Base-by-base conservation (phyloP, 2,113 vertebrate species). In the Motacilla alba region DNA sequence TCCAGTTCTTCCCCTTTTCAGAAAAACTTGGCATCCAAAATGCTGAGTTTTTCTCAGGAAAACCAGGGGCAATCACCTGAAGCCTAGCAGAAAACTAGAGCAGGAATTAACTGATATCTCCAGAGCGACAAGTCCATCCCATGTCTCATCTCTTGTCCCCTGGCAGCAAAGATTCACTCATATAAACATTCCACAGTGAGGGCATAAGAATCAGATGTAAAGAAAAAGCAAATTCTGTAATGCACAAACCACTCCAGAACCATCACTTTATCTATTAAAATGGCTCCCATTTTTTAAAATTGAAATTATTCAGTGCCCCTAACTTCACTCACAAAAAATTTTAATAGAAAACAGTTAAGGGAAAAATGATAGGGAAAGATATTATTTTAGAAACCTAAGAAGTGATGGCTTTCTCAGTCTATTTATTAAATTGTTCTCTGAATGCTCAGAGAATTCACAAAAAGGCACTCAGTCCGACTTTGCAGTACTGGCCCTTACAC, bases 361-460 rank as follows among this genome's bases (percentile, higher is more conserved):
- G 75, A 89, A 95, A 91, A 93, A 79, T 53, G 9, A 87, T 62
- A 85, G 52, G 73, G 60, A 93, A 82, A 91, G 67, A 68, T 95
- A 84, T 95, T 94, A 70, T 86, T 95, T 88, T 83, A 95, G 84
- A 91, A 95, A 94, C 43, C 63, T 35, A 77, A 68, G 66, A 69
- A 95, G 90, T 27, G 55, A 74, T 44, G 84, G 70, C 72, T 95
- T 93, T 93, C 92, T 93, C 90, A 59, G 79, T 37, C 90, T 79
- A 80, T 90, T 94, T 93, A 93, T 91, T 93, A 91, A 95, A 96
- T 76, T 89, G 70, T 91, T 94, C 93, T 69, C 53, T 30, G 75
- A 76, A 74, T 47, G 82, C 94, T 80, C 43, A 84, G 70, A 59
- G 91, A 86, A 89, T 74, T 87, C 93, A 86, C 89, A 90, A 80